A percentile compares a stretch with the other conserved stretches of the same genome.
phyloP scores from a whole-genome alignment of 2,797 vertebrate species.

The Amniataba percoides region DNA sequence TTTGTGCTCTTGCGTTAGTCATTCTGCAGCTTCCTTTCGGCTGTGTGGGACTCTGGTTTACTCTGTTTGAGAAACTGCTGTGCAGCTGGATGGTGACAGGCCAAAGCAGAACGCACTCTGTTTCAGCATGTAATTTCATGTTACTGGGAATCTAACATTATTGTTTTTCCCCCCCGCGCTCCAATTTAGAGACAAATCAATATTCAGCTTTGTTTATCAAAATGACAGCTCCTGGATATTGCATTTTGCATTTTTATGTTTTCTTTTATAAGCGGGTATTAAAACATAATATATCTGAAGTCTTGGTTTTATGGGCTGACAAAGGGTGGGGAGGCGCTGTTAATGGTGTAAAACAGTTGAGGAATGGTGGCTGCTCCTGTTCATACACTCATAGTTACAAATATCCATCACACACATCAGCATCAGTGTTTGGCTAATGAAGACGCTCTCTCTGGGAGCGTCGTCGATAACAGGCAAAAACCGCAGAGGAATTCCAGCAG shows the following conservation, averaged over 20 bases:
- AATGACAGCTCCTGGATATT: slow-evolving; percentile 88
- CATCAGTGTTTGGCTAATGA: slow-evolving; percentile 85
- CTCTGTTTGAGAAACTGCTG: slow-evolving; percentile 79
- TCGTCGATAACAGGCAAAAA: slow-evolving; percentile 77
- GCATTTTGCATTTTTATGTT: slow-evolving; percentile 89
- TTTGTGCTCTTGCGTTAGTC: slow-evolving; percentile 47
- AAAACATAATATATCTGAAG: slow-evolving; percentile 89
- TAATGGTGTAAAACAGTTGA: slow-evolving; percentile 87
- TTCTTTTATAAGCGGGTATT: slow-evolving; percentile 88
- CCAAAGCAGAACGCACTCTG: slow-evolving; percentile 82
- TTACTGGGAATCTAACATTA: slow-evolving; percentile 88
- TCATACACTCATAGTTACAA: slow-evolving; percentile 82
- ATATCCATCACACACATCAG: slow-evolving; percentile 84
- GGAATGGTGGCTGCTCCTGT: slow-evolving; percentile 79
- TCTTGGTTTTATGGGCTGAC: slow-evolving; percentile 86
- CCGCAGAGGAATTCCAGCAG: slow-evolving; percentile 50
- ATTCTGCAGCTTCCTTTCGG: slow-evolving; percentile 52
- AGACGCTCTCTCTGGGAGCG: slow-evolving; percentile 79
- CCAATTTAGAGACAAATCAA: slow-evolving; percentile 89
- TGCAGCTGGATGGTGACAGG: slow-evolving; percentile 82
- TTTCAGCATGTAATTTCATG: slow-evolving; percentile 88
- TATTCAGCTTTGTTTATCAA: slow-evolving; percentile 91
- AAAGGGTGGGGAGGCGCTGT: slow-evolving; percentile 81
- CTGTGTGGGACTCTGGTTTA: slow-evolving; percentile 63
- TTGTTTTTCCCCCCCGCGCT: slow-evolving; percentile 80